phyloP scores from a whole-genome alignment of 2,888 invertebrate species.

The Lycocerus yunnanus region DNA sequence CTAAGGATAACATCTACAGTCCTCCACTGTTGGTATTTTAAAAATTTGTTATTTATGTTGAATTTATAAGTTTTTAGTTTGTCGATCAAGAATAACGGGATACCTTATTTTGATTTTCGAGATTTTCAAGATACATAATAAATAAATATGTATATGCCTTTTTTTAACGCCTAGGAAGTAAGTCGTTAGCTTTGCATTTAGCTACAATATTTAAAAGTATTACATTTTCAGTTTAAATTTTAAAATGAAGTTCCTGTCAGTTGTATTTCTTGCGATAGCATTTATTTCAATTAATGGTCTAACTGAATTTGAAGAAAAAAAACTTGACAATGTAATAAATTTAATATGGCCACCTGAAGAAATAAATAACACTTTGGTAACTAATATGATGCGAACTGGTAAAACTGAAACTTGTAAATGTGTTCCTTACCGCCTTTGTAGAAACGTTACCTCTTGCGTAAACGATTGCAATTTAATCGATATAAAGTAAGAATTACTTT shows the following conservation, averaged over 20 bases:
- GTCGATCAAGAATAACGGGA: too few species aligned
- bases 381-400: too few species aligned
- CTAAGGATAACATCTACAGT: too few species aligned
- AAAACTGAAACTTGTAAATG: constrained; percentile 64
- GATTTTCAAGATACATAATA: constrained; percentile 20
- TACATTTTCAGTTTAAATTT: not conserved
- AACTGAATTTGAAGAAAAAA: not conserved
- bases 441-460: constrained; percentile 67
- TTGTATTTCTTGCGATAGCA: not conserved
- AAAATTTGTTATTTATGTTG: too few species aligned
- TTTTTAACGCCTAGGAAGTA: not conserved
- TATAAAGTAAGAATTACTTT: constrained; percentile 64
- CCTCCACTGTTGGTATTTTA: too few species aligned
- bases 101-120: constrained; percentile 4
- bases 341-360: not conserved
- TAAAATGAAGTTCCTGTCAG: not conserved
- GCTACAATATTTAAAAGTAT: not conserved
- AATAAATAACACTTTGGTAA: not conserved
- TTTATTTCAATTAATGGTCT: not conserved
- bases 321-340: not conserved
- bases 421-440: constrained; percentile 78
- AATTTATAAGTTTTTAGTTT: too few species aligned
- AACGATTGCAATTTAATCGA: constrained; percentile 77
- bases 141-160: too few species aligned
- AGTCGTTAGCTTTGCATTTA: not conserved